phyloP scores from a whole-genome alignment of 2,113 vertebrate genomes.

The Ranitomeya imitator region DNA sequence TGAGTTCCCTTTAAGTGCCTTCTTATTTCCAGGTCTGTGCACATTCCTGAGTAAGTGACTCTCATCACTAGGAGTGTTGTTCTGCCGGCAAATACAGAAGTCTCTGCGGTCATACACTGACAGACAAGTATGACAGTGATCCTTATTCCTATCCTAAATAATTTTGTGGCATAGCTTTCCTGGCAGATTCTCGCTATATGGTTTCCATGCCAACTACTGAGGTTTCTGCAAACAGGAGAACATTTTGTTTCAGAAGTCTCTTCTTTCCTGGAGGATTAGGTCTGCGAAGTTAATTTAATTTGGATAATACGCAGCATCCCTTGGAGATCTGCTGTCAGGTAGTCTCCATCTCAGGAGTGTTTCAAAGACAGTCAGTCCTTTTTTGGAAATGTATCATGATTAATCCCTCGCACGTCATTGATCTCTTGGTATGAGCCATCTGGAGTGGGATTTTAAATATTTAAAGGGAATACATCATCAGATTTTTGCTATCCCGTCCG shows the following conservation, averaged over 20 bases:
- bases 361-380: constrained; percentile 29
- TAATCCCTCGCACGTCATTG: constrained; percentile 19
- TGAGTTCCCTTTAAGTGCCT: not conserved
- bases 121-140: constrained; percentile 54
- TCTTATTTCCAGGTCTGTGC: not conserved
- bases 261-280: constrained; percentile 50
- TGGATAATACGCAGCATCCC: constrained; percentile 55
- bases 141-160: constrained; percentile 59
- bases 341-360: constrained; percentile 23
- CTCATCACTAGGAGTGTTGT: not conserved
- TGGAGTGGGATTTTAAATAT: not conserved
- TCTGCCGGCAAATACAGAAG: constrained; percentile 49
- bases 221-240: constrained; percentile 55
- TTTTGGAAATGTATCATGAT: constrained; percentile 25
- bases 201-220: constrained; percentile 52
- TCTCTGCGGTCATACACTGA: constrained; percentile 44
- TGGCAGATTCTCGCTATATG: constrained; percentile 56
- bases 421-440: not conserved
- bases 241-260: constrained; percentile 54
- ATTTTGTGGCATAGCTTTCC: constrained; percentile 57
- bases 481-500: no score
- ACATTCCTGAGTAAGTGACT: not conserved
- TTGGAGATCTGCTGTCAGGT: constrained; percentile 58
- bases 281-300: constrained; percentile 61
- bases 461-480: not conserved